These are phyloP conservation scores for Orchestes rusci DNA, from an alignment of 2,888 invertebrate genomes.

Conservation along the genomic window DNA sequence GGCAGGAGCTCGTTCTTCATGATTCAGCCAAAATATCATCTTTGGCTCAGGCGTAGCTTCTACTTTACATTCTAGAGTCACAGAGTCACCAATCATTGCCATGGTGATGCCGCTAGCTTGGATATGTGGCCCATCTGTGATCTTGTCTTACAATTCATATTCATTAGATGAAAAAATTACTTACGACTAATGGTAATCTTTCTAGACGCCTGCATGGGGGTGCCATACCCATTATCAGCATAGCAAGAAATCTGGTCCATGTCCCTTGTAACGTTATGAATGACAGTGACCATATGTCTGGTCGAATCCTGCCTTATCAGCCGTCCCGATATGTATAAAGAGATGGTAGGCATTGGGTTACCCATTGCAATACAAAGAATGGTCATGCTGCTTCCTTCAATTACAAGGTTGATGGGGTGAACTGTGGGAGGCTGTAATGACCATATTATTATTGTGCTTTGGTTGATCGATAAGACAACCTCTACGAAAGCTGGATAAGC, in stretches of 20 bases:
- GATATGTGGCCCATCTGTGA: constrained; percentile 65
- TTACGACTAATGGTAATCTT: constrained; percentile 77
- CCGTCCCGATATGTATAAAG: constrained; percentile 69
- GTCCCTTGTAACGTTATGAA: constrained; percentile 75
- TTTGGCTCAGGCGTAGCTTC: constrained; percentile 74
- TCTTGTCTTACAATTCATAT: background rate
- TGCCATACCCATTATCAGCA: constrained; percentile 82
- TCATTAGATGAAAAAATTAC: constrained; percentile 34
- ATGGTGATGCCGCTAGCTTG: constrained; percentile 72
- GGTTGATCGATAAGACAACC: constrained; percentile 45
- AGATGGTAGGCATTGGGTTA: constrained; percentile 77
- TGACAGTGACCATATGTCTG: constrained; percentile 79
- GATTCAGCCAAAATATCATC: constrained; percentile 76
- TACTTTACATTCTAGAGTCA: constrained; percentile 69
- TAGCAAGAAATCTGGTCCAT: constrained; percentile 84
- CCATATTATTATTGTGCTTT: background rate
- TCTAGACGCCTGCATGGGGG: constrained; percentile 77
- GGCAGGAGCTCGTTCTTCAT: constrained; percentile 64
- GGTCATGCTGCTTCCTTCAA: constrained; percentile 82
- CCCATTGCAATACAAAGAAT: constrained; percentile 80
- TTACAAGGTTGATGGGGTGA: constrained; percentile 73
- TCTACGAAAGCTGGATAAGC: constrained; percentile 82
- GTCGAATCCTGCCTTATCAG: constrained; percentile 78
- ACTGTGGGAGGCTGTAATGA: constrained; percentile 66
- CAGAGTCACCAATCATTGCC: constrained; percentile 67